Conservation (phyloP, 2,797 vertebrate genomes). For the Dipus sagitta region DNA sequence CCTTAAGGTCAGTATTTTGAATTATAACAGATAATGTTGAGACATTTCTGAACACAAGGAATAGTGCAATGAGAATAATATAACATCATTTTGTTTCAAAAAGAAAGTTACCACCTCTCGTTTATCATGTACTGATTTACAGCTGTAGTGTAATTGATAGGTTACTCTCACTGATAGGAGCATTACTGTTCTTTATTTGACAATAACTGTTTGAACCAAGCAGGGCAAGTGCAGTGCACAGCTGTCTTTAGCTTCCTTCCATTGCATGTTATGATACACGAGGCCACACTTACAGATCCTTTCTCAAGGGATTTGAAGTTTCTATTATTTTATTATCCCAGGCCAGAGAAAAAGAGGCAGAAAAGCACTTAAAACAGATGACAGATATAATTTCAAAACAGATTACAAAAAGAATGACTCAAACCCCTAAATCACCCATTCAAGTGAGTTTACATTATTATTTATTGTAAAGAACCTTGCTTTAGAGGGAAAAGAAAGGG, state of each 20-base stretch:
- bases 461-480: background rate
- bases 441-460: background rate
- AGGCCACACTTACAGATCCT: background rate
- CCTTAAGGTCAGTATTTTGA: conserved; percentile 1
- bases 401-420: conserved; percentile 1
- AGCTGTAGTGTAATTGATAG: background rate
- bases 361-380: background rate
- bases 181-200: background rate
- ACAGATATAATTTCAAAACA: background rate
- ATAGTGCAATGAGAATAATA: conserved; percentile 38
- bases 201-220: conserved; percentile 31
- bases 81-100: conserved; percentile 39
- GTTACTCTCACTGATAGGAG: background rate
- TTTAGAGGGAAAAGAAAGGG: background rate
- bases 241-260: background rate
- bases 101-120: background rate
- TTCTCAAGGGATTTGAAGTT: background rate
- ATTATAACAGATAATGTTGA: background rate
- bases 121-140: background rate
- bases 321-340: background rate
- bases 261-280: background rate
- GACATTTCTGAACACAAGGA: background rate
- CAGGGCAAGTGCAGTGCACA: background rate
- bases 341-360: background rate
- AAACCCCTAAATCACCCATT: background rate